A percentile compares a stretch with the other conserved stretches of the same genome.
Evolutionary conservation across 2,888 invertebrate genomes (phyloP).

Genomic region (Ctenicera cuprea): DNA sequence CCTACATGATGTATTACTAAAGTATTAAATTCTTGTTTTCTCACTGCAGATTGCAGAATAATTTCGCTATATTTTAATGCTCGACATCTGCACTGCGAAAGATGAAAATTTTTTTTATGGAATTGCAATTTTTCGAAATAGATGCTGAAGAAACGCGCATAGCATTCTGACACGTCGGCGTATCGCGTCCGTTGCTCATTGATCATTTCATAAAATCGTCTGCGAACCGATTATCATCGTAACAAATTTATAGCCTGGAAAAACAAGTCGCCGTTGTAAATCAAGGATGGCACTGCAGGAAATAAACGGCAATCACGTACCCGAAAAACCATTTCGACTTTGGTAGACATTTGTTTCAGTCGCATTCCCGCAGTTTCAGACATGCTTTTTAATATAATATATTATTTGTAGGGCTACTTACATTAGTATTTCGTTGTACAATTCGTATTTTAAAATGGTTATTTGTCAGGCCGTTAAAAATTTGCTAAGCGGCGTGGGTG

Average conservation of each 20-base stretch:
- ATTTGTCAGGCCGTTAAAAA: slow-evolving; percentile 18
- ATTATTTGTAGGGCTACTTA: slow-evolving; percentile 27
- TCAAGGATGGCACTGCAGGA: slow-evolving; percentile 43
- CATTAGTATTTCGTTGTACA: slow-evolving; percentile 15
- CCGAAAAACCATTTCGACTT: slow-evolving; percentile 34
- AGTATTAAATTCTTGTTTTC: too few species aligned
- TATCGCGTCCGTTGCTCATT: slow-evolving; percentile 27
- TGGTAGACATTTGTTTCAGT: slow-evolving; percentile 43
- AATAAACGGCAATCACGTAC: slow-evolving; percentile 38
- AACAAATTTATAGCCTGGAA: slow-evolving; percentile 37
- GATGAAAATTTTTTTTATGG: too few species aligned
- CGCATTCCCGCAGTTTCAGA: slow-evolving; percentile 44
- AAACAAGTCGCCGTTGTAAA: slow-evolving; percentile 37
- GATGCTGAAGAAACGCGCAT: neutral
- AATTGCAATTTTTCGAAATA: neutral
- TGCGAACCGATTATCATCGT: slow-evolving; percentile 38
- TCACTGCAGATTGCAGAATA: too few species aligned
- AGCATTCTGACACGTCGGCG: slow-evolving; percentile 29
- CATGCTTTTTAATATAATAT: slow-evolving; percentile 29
- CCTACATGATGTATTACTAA: too few species aligned
- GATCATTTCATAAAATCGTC: slow-evolving; percentile 39
- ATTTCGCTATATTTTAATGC: too few species aligned
- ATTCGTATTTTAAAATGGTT: slow-evolving; percentile 17
- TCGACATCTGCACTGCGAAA: too few species aligned
- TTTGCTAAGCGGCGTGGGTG: slow-evolving; percentile 5